Percentiles rank a stretch among this genome's conserved stretches.
These are phyloP conservation scores for Ciconia maguari DNA, from an alignment of 2,113 vertebrate genomes.

Conservation along the genomic window DNA sequence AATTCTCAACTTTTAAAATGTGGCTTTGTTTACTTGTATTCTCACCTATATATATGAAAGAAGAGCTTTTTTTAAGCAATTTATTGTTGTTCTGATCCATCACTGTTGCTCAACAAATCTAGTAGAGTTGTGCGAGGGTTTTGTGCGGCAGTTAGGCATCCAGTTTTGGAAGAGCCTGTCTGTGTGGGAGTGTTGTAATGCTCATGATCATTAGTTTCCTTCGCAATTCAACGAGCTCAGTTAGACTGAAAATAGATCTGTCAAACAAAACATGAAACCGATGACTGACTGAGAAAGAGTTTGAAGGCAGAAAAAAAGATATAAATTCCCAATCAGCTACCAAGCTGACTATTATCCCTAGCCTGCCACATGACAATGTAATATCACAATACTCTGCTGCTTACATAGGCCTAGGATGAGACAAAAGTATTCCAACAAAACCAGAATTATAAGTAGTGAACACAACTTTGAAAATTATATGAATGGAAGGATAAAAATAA, in stretches of 20 bases:
- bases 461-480: neutral
- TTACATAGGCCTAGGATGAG: neutral
- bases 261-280: slow-evolving; percentile 71
- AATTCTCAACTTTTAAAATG: neutral
- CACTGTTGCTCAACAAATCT: slow-evolving; percentile 1
- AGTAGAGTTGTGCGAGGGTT: neutral
- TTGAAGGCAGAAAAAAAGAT: neutral
- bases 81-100: neutral
- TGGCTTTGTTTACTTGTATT: neutral
- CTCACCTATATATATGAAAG: neutral
- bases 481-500: slow-evolving; percentile 9
- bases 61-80: neutral
- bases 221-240: slow-evolving; percentile 83
- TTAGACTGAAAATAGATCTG: slow-evolving; percentile 78
- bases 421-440: neutral
- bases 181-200: slow-evolving; percentile 67
- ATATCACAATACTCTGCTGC: neutral
- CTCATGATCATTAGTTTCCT: slow-evolving; percentile 73
- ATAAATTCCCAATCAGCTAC: neutral
- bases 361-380: neutral
- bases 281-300: slow-evolving; percentile 12
- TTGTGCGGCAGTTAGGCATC: slow-evolving; percentile 64
- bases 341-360: neutral
- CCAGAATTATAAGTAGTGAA: neutral
- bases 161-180: slow-evolving; percentile 59